These are phyloP conservation scores for Gyrodactylus bullatarudis DNA, from an alignment of 1,140 invertebrate species.

Conservation along the genomic window DNA sequence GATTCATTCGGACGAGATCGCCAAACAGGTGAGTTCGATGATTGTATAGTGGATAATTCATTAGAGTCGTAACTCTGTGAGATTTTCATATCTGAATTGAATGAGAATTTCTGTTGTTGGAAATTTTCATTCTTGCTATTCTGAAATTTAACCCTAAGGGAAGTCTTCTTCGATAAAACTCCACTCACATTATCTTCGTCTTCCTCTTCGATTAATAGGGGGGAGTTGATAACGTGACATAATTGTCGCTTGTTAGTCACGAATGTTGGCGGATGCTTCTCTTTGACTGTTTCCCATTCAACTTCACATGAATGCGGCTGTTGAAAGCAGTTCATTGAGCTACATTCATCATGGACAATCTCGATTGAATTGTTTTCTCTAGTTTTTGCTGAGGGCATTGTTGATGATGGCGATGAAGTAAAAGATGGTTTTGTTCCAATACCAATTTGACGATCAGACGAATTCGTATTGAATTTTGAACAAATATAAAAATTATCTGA, in stretches of 20 bases:
- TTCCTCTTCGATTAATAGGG: neutral
- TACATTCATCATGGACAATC: conserved; percentile 33
- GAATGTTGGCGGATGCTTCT: too few relatives aligned
- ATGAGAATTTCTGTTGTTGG: too few relatives aligned
- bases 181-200: neutral
- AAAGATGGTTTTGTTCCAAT: too few relatives aligned
- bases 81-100: too few relatives aligned
- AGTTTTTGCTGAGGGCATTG: too few relatives aligned
- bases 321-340: conserved; percentile 44
- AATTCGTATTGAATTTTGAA: neutral
- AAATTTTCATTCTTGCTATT: neutral
- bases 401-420: too few relatives aligned
- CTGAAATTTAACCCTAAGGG: neutral
- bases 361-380: conserved; percentile 55
- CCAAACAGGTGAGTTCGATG: neutral
- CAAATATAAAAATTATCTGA: conserved; percentile 29
- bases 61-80: neutral
- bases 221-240: neutral
- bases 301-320: conserved; percentile 13
- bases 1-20: neutral
- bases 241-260: too few relatives aligned
- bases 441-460: neutral
- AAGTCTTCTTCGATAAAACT: neutral
- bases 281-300: conserved; percentile 9
- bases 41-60: too few relatives aligned